Evolutionary conservation across 2,888 invertebrate genomes (phyloP).

Genomic region (Melikaiella ostensackeni): DNA sequence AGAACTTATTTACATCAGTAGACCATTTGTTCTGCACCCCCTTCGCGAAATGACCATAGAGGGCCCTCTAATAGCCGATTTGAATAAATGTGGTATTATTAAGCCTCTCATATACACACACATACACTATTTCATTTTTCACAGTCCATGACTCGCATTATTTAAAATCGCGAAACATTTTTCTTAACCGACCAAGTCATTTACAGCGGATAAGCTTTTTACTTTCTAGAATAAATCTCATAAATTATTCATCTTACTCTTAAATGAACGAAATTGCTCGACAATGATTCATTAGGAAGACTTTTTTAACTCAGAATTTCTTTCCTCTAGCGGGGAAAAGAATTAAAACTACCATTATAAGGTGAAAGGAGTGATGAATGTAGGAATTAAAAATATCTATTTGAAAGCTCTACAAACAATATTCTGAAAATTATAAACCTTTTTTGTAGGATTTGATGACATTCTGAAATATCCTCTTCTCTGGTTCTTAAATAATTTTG

Average conservation of each 20-base stretch:
- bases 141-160: neutral
- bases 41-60: slow-evolving; percentile 26
- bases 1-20: slow-evolving; percentile 59
- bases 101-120: neutral
- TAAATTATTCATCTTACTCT: slow-evolving; percentile 2
- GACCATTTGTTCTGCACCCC: slow-evolving; percentile 54
- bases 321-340: neutral
- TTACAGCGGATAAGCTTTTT: slow-evolving; percentile 24
- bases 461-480: no score
- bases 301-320: neutral
- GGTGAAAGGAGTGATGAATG: no score
- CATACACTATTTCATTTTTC: neutral
- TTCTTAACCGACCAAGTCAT: slow-evolving; percentile 10
- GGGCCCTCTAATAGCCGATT: slow-evolving; percentile 56
- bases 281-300: neutral
- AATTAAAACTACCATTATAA: neutral
- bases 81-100: slow-evolving; percentile 64
- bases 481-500: no score
- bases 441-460: no score
- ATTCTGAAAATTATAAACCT: no score
- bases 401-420: no score
- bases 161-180: slow-evolving; percentile 6
- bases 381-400: no score
- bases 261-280: neutral
- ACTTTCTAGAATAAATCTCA: neutral